phyloP scores from a whole-genome alignment of 2,797 vertebrate genomes.

The Notamacropus eugenii region DNA sequence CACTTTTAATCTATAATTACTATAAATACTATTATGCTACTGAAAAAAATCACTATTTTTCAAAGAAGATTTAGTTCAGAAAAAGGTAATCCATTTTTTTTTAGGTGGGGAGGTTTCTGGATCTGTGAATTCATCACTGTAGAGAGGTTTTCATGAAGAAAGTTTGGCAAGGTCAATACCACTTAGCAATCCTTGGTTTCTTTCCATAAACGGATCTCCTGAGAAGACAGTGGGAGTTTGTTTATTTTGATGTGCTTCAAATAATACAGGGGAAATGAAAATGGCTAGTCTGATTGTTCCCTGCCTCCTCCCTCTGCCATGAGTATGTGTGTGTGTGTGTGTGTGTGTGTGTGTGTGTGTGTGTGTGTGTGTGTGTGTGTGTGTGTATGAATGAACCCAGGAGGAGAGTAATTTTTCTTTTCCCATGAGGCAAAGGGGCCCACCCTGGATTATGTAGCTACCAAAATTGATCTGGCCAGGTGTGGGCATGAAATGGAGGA shows the following conservation, averaged over 20 bases:
- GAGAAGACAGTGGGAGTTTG: not conserved
- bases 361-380: no score
- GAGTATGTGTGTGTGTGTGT: no score
- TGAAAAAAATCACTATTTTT: not conserved
- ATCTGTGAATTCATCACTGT: not conserved
- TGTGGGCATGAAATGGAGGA: not conserved
- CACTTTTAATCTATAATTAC: not conserved
- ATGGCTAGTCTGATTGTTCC: not conserved
- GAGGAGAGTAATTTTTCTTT: not conserved
- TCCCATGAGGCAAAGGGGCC: not conserved
- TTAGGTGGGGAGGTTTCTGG: not conserved
- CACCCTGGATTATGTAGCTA: not conserved
- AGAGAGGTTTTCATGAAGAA: not conserved
- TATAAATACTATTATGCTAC: not conserved
- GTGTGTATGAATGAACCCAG: not conserved
- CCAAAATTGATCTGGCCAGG: not conserved
- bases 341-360: no score
- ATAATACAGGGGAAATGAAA: not conserved
- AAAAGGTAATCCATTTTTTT: conserved; percentile 10
- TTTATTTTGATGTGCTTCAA: not conserved
- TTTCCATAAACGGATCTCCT: not conserved
- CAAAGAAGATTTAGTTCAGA: conserved; percentile 13
- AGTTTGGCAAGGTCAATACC: not conserved
- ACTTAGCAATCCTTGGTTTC: not conserved
- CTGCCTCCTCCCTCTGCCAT: no score